Evolutionary conservation across 2,888 invertebrate genomes (phyloP).

Genomic region (Bhutanitis thaidina): DNA sequence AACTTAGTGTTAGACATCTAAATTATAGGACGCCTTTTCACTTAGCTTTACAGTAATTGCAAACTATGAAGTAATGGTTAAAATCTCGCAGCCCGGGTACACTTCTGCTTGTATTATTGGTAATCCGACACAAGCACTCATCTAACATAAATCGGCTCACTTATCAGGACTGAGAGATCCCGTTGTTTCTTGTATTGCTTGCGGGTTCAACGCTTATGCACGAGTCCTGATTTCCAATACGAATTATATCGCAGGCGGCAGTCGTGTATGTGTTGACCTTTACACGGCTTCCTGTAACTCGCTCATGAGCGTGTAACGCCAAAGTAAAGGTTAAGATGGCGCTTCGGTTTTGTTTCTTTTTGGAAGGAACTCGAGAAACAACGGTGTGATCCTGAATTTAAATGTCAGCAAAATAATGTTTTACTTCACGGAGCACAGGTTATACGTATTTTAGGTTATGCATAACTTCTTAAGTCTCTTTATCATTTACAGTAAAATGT

Average conservation of each 20-base stretch:
- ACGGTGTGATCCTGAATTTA: not conserved
- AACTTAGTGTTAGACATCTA: no score
- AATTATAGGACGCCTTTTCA: no score
- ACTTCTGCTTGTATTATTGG: not conserved
- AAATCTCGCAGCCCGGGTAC: no score
- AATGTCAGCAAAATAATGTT: no score
- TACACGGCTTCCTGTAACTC: constrained; percentile 50
- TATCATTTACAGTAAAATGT: no score
- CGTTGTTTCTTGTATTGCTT: constrained; percentile 31
- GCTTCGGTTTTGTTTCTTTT: constrained; percentile 25
- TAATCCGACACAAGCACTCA: constrained; percentile 22
- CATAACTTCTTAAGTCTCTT: no score
- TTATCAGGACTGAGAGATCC: constrained; percentile 39
- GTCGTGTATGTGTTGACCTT: constrained; percentile 49
- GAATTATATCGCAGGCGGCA: constrained; percentile 54
- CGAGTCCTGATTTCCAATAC: constrained; percentile 35
- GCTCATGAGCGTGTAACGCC: constrained; percentile 32
- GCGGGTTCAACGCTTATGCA: not conserved
- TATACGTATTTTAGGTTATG: no score
- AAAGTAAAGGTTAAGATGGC: constrained; percentile 32
- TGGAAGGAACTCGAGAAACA: not conserved
- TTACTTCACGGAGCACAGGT: no score
- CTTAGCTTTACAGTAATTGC: no score
- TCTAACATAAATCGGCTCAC: constrained; percentile 40
- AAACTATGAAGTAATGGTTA: no score